Conservation (phyloP, 2,797 vertebrate species). For the Periparus ater region DNA sequence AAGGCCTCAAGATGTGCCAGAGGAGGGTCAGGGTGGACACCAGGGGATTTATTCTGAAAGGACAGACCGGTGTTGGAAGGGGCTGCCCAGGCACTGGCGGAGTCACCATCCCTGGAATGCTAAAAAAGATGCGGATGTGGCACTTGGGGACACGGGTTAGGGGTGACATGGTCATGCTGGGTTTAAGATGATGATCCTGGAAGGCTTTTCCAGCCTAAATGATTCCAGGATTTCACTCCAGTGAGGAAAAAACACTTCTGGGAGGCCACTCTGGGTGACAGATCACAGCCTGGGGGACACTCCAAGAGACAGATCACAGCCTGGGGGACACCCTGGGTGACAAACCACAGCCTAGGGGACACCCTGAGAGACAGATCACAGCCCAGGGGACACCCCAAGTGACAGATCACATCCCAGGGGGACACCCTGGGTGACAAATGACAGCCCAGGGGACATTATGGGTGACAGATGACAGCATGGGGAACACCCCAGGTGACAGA, state of each 20-base stretch:
- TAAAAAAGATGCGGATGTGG: accelerated
- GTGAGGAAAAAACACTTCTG: accelerated
- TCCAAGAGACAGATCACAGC: not conserved
- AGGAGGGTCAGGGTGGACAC: not conserved
- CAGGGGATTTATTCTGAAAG: not conserved
- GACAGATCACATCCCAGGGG: not conserved
- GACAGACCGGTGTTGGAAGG: not conserved
- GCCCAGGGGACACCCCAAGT: accelerated
- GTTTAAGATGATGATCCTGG: not conserved
- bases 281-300: not conserved
- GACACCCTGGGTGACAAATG: not conserved
- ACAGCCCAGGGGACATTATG: accelerated
- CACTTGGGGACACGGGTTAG: not conserved
- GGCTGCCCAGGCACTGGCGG: not conserved
- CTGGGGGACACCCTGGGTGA: accelerated
- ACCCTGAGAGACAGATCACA: no score
- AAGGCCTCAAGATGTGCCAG: not conserved
- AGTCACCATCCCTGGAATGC: accelerated
- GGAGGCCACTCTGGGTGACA: not conserved
- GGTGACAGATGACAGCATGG: not conserved
- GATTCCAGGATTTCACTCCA: not conserved
- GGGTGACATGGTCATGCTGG: not conserved
- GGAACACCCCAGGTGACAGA: accelerated
- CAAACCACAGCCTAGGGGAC: not conserved
- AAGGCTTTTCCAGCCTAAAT: not conserved